Conservation (phyloP, 2,113 vertebrate species). For the Pelodiscus sinensis region DNA sequence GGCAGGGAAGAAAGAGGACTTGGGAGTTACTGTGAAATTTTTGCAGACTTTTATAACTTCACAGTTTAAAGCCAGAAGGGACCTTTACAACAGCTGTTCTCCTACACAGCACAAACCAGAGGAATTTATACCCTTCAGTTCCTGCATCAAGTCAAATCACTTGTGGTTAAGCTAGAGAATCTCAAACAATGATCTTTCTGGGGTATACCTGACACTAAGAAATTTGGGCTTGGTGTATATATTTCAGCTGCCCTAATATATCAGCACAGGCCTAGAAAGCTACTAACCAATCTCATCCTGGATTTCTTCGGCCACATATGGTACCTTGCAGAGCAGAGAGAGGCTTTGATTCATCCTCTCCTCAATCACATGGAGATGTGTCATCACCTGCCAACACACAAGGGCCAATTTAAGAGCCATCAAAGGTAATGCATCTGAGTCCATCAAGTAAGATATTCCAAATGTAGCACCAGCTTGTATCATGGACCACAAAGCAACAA, state of each 20-base stretch:
- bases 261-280: background rate
- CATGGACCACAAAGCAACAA: rapidly evolving
- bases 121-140: background rate
- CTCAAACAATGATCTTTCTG: background rate
- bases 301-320: constrained; percentile 94
- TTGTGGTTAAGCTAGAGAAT: background rate
- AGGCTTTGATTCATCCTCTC: constrained; percentile 98
- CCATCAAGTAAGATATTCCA: background rate
- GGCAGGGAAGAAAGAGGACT: background rate
- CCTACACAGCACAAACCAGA: background rate
- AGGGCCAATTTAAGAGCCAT: background rate
- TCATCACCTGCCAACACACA: constrained; percentile 88
- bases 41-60: background rate
- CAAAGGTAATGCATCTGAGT: background rate
- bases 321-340: constrained; percentile 96
- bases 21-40: background rate
- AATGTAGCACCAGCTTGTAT: rapidly evolving
- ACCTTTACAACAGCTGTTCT: background rate
- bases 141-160: background rate
- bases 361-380: constrained; percentile 97
- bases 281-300: constrained; percentile 95
- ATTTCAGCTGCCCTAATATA: background rate
- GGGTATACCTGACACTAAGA: background rate
- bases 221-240: background rate
- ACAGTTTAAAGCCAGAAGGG: background rate